Evolutionary conservation across 2,797 vertebrate species (phyloP), one percentile per base, ranked within the genome.

Genomic region (Pseudomugil tenellus): DNA sequence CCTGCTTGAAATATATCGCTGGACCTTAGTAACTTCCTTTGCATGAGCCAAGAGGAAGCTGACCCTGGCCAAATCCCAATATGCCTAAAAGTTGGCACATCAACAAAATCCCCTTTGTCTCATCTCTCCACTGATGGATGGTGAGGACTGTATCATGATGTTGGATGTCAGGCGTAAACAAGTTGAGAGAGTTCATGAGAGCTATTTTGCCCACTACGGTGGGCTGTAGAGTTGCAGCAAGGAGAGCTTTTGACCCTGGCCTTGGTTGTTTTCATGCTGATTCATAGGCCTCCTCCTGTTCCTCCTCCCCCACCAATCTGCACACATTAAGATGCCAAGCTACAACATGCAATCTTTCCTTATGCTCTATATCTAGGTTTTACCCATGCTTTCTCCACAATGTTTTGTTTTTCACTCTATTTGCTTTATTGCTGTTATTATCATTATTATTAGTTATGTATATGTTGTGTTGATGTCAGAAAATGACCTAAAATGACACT

Each of bases 261-360:
- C 76, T 78, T 52, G 8, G 81, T 85, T 83, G 77, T 84, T 79
- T 86, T 85, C 86, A 75, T 66, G 75, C 79, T 85, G 87, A 90
- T 82, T 88, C 88, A 86, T 80, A 73, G 76, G 74, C 77, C 64
- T 59, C 74, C 62, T 57, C 87, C 85, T 82, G 74, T 76, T 61
- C 74, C 62, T 57, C 87, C 85, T 83, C 76, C 77, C 53, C 76
- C 72, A 84, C 78, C 86, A 84, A 88, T 91, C 88, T 87, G 88
- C 72, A 84, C 84, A 68, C 83, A 76, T 83, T 78, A 78, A 69
- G 69, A 74, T 87, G 84, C 81, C 87, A 87, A 81, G 83, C 70
- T 66, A 74, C 41, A 68, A 80, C 84, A 82, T 16, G 46, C 72
- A 80, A 82, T 86, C 78, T 69, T 76, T 89, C 80, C 81, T 85